Base-by-base conservation (phyloP, 2,113 vertebrate genomes). In the Lipotes vexillifer region DNA sequence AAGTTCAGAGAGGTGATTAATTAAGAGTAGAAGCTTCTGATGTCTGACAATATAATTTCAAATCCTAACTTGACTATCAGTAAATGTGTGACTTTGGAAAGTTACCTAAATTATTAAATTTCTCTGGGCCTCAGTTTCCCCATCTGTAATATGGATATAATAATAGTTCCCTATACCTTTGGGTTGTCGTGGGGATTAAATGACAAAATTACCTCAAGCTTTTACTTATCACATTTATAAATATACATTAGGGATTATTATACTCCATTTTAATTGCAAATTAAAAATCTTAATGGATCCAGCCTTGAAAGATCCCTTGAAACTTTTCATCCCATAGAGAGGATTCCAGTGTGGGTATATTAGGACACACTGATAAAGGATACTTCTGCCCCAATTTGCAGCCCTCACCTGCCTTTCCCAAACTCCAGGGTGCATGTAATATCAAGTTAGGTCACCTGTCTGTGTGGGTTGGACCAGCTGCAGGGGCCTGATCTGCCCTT, bases 1-100 rank as follows among this genome's bases (percentile, higher is more conserved):
- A 38, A 94, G 72, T 80, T 83, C 57, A 20, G 77, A 38, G 75
- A 88, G 68, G 83, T 93, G 87, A 87, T 92, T 96, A 91, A 96
- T 94, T 81, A 77, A 80, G 65, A 96, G 65, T 80, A 77, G 17
- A 89, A 55, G 41, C 59, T 72, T 71, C 33, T 41, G 78, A 61
- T 9, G 4, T 68, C 74, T 66, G 92, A 66, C 20, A 89, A 44
- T 31, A 83, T 33, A 33, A 83, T 71, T 91, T 69, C 71, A 78
- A 93, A 69, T 83, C 63, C 74, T 55, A 52, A 80, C 86, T 69
- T n/a, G 17, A 84, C 57, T 14, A 81, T 38, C 41, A 66, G 31
- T 41, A 91, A 57, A 86, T 86, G 6, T n/a, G 55, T 87, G 89
- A 94, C 83, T 94, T 93, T 94, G 59, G 44, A 83, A 93, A 93